Percentiles rank a stretch among this genome's conserved stretches.
phyloP scores from a whole-genome alignment of 1,140 invertebrate species.

The Hetaerina americana region DNA sequence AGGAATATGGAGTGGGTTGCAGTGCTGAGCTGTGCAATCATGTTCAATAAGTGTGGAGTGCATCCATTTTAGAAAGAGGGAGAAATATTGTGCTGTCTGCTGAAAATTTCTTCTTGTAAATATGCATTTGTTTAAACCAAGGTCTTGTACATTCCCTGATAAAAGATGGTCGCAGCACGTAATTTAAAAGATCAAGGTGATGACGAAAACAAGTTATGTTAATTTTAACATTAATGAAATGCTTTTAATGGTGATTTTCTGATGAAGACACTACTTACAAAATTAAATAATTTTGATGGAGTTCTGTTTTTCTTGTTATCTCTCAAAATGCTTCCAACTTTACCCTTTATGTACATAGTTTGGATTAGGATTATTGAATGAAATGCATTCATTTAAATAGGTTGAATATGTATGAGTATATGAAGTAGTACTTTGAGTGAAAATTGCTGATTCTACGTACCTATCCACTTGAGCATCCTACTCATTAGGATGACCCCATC shows the following conservation, averaged over 20 bases:
- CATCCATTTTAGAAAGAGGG: background rate
- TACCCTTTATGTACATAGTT: background rate
- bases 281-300: background rate
- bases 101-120: background rate
- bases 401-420: no score
- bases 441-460: no score
- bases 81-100: background rate
- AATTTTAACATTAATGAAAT: background rate
- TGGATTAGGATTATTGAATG: no score
- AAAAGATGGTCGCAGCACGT: background rate
- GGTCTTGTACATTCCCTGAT: background rate
- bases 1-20: background rate
- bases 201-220: background rate
- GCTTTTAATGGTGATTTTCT: background rate
- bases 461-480: no score
- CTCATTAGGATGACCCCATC: no score
- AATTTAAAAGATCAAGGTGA: background rate
- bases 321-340: background rate
- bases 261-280: background rate
- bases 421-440: no score
- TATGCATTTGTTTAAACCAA: background rate
- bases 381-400: no score
- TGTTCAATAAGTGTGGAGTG: background rate
- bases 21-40: background rate
- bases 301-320: background rate